A percentile compares a stretch with the other conserved stretches of the same genome.
phyloP scores from a whole-genome alignment of 2,797 vertebrate species.

The Geotrypetes seraphini region DNA sequence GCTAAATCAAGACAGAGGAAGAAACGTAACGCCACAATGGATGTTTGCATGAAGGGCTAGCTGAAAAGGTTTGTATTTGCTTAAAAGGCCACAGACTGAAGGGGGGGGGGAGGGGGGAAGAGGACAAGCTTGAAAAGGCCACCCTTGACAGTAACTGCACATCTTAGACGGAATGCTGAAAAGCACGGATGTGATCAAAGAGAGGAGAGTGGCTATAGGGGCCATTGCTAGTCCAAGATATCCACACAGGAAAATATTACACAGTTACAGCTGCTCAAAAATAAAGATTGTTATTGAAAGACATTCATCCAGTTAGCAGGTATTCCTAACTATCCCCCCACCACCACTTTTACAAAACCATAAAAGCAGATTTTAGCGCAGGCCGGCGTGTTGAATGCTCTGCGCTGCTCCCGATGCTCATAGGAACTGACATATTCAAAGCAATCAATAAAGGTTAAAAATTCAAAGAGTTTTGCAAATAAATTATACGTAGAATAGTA shows the following conservation, averaged over 20 bases:
- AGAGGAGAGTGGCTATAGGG: constrained; percentile 4
- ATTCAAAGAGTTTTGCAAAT: too few relatives aligned
- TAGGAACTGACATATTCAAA: too few relatives aligned
- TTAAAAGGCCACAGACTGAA: constrained; percentile 10
- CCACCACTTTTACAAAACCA: too few relatives aligned
- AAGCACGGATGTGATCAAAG: constrained; percentile 10
- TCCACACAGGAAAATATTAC: constrained; percentile 14
- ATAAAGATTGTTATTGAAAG: too few relatives aligned
- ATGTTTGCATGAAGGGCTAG: constrained; percentile 8
- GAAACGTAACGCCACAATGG: not conserved
- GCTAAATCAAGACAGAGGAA: not conserved
- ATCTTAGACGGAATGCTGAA: not conserved
- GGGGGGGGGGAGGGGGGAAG: too few relatives aligned
- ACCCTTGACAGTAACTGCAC: not conserved
- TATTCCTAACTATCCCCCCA: too few relatives aligned
- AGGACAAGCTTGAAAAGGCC: not conserved
- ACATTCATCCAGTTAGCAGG: too few relatives aligned
- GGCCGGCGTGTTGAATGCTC: too few relatives aligned
- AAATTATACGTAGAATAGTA: too few relatives aligned
- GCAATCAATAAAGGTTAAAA: too few relatives aligned
- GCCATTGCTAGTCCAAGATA: constrained; percentile 28
- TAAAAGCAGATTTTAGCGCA: too few relatives aligned
- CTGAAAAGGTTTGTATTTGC: constrained; percentile 3
- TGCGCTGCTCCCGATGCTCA: too few relatives aligned
- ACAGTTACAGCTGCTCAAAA: constrained; percentile 21